Evolutionary conservation across 2,888 invertebrate genomes (phyloP).

Genomic region (Metalampra italica): DNA sequence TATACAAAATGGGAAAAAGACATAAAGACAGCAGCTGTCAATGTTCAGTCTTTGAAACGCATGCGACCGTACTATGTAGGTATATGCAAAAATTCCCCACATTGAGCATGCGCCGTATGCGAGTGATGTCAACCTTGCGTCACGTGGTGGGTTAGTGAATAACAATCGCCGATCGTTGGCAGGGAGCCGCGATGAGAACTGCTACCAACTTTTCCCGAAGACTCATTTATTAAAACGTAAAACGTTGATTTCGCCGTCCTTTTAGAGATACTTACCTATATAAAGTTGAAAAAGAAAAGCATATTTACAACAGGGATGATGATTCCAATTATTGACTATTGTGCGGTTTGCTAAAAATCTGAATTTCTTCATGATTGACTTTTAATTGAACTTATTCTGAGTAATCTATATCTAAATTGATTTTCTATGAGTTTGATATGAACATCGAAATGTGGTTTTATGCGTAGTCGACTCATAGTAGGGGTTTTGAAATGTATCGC

Average conservation of each 20-base stretch:
- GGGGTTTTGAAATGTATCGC: slow-evolving; percentile 26
- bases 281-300: no score
- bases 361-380: no score
- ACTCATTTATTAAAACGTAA: not conserved
- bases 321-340: no score
- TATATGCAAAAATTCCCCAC: slow-evolving; percentile 69
- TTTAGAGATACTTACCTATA: no score
- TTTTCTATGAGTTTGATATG: no score
- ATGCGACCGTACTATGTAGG: slow-evolving; percentile 28
- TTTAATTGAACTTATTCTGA: no score
- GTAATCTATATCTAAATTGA: no score
- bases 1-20: slow-evolving; percentile 7
- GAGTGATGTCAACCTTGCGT: slow-evolving; percentile 47
- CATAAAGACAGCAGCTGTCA: slow-evolving; percentile 9
- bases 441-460: no score
- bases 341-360: no score
- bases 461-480: slow-evolving; percentile 18
- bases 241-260: no score
- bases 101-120: slow-evolving; percentile 67
- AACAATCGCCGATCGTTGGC: slow-evolving; percentile 66
- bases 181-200: slow-evolving; percentile 45
- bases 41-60: slow-evolving; percentile 18
- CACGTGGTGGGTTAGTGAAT: slow-evolving; percentile 53
- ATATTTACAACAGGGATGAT: no score
- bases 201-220: slow-evolving; percentile 19